Base-by-base conservation (phyloP, 23 tunicate genomes). In the Clavelina lepadiformis region DNA sequence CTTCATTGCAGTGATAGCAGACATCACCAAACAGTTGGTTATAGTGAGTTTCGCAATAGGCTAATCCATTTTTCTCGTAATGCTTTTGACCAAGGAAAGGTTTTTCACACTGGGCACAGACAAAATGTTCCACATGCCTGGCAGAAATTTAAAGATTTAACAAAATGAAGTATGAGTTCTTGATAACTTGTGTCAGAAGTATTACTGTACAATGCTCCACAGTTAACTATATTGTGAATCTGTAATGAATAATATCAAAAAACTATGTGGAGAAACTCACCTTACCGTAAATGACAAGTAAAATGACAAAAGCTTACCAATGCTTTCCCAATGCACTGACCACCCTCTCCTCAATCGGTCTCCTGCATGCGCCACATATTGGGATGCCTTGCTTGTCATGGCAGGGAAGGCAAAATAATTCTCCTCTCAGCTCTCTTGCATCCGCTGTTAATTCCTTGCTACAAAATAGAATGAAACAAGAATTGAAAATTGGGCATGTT, bases 371-470 rank as follows among this genome's bases (percentile, higher is more conserved):
- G 0, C 95, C 99, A 69, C 99, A 93, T 33, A 93, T 93, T 25
- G 99, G 99, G 56, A 93, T 93, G 20, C 99, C 99, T 65, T 85
- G 93, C 51, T 93, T 93, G 79, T 93, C 99, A 46, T 93, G 99
- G 49, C 99, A 93, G 1, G 99, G 99, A n/a, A 93, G 82, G 72
- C 99, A 93, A 55, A 55, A 86, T 34, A 93, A 68, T 80, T 88
- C 95, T 23, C 95, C 94, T 52, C 91, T 63, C 25, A 93, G 70
- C 49, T 93, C 99, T 56, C 99, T 37, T 3, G 95, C 99, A 3
- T 88, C 96, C 3, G 96, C 51, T 5, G 96, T 88, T 35, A 88
- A 75, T 34, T 88, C 96, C 50, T 80, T 88, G 23, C 96, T 88
- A 61, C 8, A 38, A 80, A 67, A 52, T 29, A 47, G 0, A 38